Percentiles rank a stretch among this genome's conserved stretches.
Evolutionary conservation across 2,888 invertebrate genomes (phyloP).

Genomic region (Cantharis flavilabris): DNA sequence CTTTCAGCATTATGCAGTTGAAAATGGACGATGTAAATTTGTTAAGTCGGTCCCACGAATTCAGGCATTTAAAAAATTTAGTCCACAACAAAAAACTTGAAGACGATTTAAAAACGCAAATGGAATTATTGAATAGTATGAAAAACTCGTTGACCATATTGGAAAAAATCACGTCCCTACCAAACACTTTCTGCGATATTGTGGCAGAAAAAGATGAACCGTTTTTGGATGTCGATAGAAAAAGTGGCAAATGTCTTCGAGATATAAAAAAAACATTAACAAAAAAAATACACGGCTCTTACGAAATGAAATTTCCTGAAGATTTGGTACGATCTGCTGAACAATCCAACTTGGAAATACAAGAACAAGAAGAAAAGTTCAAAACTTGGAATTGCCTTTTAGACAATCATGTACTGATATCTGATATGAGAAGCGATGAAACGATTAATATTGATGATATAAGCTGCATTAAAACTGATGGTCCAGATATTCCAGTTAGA

Average conservation of each 20-base stretch:
- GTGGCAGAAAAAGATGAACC: background rate
- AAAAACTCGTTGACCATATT: background rate
- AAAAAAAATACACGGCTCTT: background rate
- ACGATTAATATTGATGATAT: background rate
- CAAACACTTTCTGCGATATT: background rate
- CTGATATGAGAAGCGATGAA: background rate
- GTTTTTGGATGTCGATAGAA: background rate
- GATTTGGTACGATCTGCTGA: background rate
- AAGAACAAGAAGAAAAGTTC: background rate
- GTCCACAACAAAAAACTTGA: background rate
- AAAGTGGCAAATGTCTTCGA: background rate
- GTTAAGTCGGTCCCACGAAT: background rate
- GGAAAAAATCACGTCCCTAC: background rate
- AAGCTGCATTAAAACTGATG: background rate
- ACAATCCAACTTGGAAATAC: background rate
- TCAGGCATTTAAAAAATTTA: background rate
- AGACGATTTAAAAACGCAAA: background rate
- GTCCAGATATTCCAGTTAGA: background rate
- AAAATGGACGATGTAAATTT: background rate
- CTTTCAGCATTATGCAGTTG: background rate
- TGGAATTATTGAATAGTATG: background rate
- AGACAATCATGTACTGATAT: background rate
- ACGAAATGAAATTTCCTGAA: background rate
- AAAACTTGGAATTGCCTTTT: background rate
- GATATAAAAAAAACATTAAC: background rate